These are phyloP conservation scores for Popillia japonica DNA, from an alignment of 1,140 invertebrate genomes.

Conservation along the genomic window DNA sequence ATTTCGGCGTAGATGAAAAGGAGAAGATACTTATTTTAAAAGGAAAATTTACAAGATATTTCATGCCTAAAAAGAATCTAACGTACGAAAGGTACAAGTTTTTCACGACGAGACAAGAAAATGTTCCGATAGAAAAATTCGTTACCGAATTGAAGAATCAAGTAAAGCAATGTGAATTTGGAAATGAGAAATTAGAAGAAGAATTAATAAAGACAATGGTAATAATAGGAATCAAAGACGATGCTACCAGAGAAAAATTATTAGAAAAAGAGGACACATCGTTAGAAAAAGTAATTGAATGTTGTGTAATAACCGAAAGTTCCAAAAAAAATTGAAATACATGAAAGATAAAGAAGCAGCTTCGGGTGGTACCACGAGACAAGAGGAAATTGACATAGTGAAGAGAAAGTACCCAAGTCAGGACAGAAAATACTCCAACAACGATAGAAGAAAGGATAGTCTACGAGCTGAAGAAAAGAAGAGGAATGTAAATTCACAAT, in stretches of 20 bases:
- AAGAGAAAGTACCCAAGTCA: background rate
- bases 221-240: slow-evolving; percentile 36
- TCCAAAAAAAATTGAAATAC: slow-evolving; percentile 1
- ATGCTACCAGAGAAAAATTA: slow-evolving; percentile 38
- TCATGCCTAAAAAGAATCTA: background rate
- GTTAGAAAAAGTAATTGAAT: slow-evolving; percentile 16
- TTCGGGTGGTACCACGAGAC: background rate
- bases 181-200: background rate
- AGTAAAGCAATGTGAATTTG: slow-evolving; percentile 39
- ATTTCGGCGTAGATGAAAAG: background rate
- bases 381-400: background rate
- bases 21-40: background rate
- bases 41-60: background rate
- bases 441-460: slow-evolving; percentile 8
- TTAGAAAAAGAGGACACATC: slow-evolving; percentile 31
- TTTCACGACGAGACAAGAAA: background rate
- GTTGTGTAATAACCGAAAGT: slow-evolving; percentile 22
- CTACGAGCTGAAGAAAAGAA: no score
- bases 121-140: slow-evolving; percentile 34
- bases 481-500: no score
- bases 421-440: background rate
- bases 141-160: slow-evolving; percentile 32
- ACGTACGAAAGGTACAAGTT: slow-evolving; percentile 38
- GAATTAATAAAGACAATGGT: slow-evolving; percentile 42
- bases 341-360: background rate